Conservation (phyloP, 2,888 invertebrate genomes). For the Cantharis flavilabris region DNA sequence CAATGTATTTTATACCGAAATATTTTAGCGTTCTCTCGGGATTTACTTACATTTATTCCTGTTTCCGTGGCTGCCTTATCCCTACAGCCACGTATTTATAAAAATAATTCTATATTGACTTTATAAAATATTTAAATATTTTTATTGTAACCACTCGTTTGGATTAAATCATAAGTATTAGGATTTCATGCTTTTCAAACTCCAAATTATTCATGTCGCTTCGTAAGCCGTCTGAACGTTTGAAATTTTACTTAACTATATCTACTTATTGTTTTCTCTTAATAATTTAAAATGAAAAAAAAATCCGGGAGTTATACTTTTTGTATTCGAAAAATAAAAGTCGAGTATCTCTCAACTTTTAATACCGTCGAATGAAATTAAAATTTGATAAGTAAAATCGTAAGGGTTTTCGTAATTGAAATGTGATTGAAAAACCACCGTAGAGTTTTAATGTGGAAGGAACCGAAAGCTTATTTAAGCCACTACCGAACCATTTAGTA, state of each 20-base stretch:
- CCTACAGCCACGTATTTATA: not conserved
- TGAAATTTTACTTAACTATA: not conserved
- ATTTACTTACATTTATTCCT: constrained; percentile 7
- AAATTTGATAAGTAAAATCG: not conserved
- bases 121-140: not conserved
- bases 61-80: constrained; percentile 5
- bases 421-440: not conserved
- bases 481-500: not conserved
- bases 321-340: not conserved
- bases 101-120: not conserved
- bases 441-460: not conserved
- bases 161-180: not conserved
- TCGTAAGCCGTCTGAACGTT: not conserved
- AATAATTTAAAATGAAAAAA: not conserved
- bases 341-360: not conserved
- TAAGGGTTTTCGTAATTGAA: not conserved
- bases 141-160: not conserved
- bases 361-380: not conserved
- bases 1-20: constrained; percentile 3
- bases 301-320: not conserved
- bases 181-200: not conserved
- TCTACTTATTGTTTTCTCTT: not conserved
- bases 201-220: not conserved
- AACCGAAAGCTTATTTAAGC: not conserved
- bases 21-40: not conserved